Percentiles rank a stretch among this genome's conserved stretches.
phyloP scores from a whole-genome alignment of 2,888 invertebrate genomes.

The Perizoma affinitatum region DNA sequence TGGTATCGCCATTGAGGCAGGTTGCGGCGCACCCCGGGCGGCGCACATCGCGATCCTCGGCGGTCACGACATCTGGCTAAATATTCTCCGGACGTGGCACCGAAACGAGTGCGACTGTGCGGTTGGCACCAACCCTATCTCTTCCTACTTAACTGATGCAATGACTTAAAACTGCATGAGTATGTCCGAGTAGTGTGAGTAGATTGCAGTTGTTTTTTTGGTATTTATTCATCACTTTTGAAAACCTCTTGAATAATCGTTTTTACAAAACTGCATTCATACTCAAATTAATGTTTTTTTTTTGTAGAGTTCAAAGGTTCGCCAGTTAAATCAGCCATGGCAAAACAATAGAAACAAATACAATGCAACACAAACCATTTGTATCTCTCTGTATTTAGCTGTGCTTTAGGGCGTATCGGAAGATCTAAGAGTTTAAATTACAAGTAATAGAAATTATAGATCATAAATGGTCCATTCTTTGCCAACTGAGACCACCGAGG shows the following conservation, averaged over 20 bases:
- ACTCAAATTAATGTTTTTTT: too few species aligned
- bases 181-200: too few species aligned
- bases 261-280: too few species aligned
- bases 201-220: too few species aligned
- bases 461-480: conserved; percentile 62
- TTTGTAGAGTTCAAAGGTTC: too few species aligned
- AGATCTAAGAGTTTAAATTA: conserved; percentile 59
- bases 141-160: conserved; percentile 77
- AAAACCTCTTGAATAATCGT: not conserved
- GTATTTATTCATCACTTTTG: not conserved
- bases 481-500: conserved; percentile 61
- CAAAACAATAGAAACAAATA: conserved; percentile 34
- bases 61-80: conserved; percentile 83
- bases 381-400: conserved; percentile 50
- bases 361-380: conserved; percentile 37
- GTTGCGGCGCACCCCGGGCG: conserved; percentile 74
- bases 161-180: conserved; percentile 21
- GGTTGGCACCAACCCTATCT: conserved; percentile 78
- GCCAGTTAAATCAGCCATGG: not conserved
- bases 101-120: conserved; percentile 32
- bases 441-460: conserved; percentile 65
- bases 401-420: conserved; percentile 51
- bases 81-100: conserved; percentile 74
- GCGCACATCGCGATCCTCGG: conserved; percentile 80
- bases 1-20: conserved; percentile 76